phyloP scores from a whole-genome alignment of 2,888 invertebrate species.

The Oasisia sp. region DNA sequence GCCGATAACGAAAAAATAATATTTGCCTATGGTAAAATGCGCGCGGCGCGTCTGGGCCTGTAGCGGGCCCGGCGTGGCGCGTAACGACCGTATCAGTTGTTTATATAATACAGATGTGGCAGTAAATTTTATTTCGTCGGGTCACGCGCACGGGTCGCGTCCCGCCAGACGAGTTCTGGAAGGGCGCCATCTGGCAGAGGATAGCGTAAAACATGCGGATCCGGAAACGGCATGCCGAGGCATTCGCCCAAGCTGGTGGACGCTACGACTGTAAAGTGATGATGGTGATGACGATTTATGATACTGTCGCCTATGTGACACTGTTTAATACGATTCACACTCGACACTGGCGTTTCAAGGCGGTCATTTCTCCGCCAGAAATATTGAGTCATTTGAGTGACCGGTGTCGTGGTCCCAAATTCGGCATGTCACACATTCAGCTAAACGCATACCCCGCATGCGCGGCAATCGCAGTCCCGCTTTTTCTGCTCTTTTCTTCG shows the following conservation, averaged over 20 bases:
- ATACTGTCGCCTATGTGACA: not conserved
- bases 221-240: too few species aligned
- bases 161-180: too few species aligned
- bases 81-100: not conserved
- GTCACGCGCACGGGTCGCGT: not conserved
- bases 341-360: not conserved
- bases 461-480: too few species aligned
- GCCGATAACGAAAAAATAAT: not conserved
- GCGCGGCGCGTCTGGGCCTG: not conserved
- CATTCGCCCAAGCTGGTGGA: too few species aligned
- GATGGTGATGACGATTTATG: too few species aligned
- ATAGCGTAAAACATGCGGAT: too few species aligned
- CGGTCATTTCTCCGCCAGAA: not conserved
- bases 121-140: not conserved
- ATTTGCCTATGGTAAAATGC: not conserved
- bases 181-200: too few species aligned
- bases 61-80: not conserved
- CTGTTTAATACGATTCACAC: not conserved
- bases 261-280: too few species aligned
- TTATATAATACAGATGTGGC: constrained; percentile 13
- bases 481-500: too few species aligned
- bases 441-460: too few species aligned
- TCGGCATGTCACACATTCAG: not conserved
- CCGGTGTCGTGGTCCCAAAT: not conserved
- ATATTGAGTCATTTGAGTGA: not conserved